These are phyloP conservation scores for Caiman crocodilus DNA, from an alignment of 2,797 vertebrate genomes.

Conservation along the genomic window DNA sequence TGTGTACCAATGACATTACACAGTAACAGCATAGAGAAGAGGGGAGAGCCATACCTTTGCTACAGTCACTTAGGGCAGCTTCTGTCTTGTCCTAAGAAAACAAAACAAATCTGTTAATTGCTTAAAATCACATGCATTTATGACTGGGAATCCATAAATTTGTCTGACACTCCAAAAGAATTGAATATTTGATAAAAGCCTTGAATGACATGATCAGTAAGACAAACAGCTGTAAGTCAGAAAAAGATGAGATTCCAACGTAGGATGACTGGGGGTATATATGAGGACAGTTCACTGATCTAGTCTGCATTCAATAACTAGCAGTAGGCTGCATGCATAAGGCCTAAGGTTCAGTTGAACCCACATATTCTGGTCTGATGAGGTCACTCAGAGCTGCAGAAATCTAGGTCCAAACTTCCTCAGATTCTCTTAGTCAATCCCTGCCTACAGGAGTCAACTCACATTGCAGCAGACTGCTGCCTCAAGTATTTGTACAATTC, in stretches of 20 bases:
- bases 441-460: not conserved
- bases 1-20: not conserved
- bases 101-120: constrained; percentile 37
- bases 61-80: constrained; percentile 91
- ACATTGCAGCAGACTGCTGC: not conserved
- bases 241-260: not conserved
- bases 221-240: not conserved
- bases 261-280: too few relatives aligned
- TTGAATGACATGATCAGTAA: not conserved
- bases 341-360: constrained; percentile 17
- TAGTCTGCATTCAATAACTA: not conserved
- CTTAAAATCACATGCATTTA: not conserved
- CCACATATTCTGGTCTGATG: not conserved
- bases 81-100: constrained; percentile 89
- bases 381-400: not conserved
- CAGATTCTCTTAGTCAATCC: not conserved
- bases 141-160: not conserved
- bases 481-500: not conserved
- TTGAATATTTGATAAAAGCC: not conserved
- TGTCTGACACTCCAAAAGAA: not conserved
- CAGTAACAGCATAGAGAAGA: not conserved
- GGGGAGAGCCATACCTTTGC: constrained; percentile 86
- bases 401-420: not conserved
- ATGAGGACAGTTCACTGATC: not conserved
- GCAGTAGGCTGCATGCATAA: not conserved